These are phyloP conservation scores for Nysson spinosus DNA, from an alignment of 2,888 invertebrate species.

Conservation along the genomic window DNA sequence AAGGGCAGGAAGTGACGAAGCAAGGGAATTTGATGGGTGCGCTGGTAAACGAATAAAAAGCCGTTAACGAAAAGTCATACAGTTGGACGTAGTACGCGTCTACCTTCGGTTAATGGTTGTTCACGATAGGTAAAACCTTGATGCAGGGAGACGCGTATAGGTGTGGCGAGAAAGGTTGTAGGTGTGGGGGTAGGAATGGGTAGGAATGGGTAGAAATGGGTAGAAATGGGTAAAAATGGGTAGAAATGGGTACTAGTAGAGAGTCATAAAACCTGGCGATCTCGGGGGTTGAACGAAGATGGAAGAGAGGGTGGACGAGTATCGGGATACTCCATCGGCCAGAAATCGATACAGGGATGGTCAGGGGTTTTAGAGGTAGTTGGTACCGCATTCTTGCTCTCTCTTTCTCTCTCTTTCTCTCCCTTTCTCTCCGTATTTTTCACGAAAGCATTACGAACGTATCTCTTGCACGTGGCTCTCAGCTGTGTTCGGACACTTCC, in stretches of 20 bases:
- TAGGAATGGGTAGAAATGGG: too few relatives aligned
- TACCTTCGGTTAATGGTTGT: too few relatives aligned
- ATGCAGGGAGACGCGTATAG: slow-evolving; percentile 20
- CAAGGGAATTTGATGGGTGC: too few relatives aligned
- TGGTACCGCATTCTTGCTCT: too few relatives aligned
- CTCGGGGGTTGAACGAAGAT: slow-evolving; percentile 3
- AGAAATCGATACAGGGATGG: slow-evolving; percentile 70
- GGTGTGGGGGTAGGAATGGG: too few relatives aligned
- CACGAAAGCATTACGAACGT: slow-evolving; percentile 68
- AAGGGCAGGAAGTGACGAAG: too few relatives aligned
- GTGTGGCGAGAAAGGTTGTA: too few relatives aligned
- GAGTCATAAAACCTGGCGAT: slow-evolving; percentile 41
- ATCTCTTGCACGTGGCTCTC: slow-evolving; percentile 51
- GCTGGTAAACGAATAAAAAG: too few relatives aligned
- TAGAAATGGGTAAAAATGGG: neutral
- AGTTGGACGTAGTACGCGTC: too few relatives aligned
- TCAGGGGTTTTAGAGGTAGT: slow-evolving; percentile 48
- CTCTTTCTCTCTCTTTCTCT: too few relatives aligned
- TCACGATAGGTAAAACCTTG: too few relatives aligned
- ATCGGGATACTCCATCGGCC: slow-evolving; percentile 62
- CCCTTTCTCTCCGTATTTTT: slow-evolving; percentile 66
- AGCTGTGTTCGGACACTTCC: slow-evolving; percentile 26
- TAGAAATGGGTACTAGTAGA: slow-evolving; percentile 4
- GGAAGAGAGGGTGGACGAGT: slow-evolving; percentile 37
- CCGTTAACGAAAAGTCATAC: too few relatives aligned